Percentiles rank a stretch among this genome's conserved stretches.
Conservation (phyloP, 2,888 invertebrate species). For the Fragum sueziense region DNA sequence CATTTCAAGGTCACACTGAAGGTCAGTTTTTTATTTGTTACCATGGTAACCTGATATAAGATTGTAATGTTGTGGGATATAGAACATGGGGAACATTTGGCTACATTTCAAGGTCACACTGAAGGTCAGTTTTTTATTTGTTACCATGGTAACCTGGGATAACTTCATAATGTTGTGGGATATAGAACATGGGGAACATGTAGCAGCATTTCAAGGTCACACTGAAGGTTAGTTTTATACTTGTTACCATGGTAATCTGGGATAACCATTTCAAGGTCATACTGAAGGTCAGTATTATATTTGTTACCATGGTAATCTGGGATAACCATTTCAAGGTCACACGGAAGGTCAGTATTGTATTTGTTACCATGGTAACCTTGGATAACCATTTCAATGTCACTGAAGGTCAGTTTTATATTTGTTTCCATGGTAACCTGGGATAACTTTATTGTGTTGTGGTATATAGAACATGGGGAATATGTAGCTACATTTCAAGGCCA, state of each 20-base stretch:
- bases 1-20: too few species aligned
- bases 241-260: not conserved
- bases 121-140: conserved; percentile 68
- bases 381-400: too few species aligned
- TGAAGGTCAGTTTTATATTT: too few species aligned
- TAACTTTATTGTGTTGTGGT: conserved; percentile 74
- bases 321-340: too few species aligned
- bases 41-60: conserved; percentile 78
- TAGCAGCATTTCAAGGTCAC: conserved; percentile 70
- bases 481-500: conserved; percentile 71
- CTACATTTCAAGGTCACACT: conserved; percentile 71
- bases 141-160: conserved; percentile 79
- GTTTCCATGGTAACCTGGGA: conserved; percentile 78
- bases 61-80: conserved; percentile 76
- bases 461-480: conserved; percentile 67
- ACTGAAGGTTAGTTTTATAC: conserved; percentile 70
- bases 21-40: too few species aligned
- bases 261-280: too few species aligned
- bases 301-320: too few species aligned
- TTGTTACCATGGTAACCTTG: conserved; percentile 66
- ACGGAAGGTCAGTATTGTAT: too few species aligned
- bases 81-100: conserved; percentile 63
- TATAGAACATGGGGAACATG: conserved; percentile 64
- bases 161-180: conserved; percentile 76
- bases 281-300: too few species aligned